These are phyloP conservation scores for Poeciliopsis turrubarensis DNA, from an alignment of 2,113 vertebrate species.

Conservation along the genomic window DNA sequence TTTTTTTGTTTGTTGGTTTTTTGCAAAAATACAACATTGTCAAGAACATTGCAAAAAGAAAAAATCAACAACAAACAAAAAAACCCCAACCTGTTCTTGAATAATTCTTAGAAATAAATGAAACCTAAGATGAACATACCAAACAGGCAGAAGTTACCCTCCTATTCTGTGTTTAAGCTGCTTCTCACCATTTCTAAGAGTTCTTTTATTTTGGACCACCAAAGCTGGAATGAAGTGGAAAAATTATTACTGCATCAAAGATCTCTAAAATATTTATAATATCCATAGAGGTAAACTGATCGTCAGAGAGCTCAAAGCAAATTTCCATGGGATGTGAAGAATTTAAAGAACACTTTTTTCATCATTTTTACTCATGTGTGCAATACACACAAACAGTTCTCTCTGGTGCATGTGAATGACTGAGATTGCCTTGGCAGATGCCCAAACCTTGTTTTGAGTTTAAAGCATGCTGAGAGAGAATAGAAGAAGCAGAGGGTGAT, in stretches of 20 bases:
- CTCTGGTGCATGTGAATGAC: conserved; percentile 56
- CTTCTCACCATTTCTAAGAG: not conserved
- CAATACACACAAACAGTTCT: conserved; percentile 40
- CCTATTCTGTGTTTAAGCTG: not conserved
- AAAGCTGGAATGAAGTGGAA: not conserved
- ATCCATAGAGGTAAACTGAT: not conserved
- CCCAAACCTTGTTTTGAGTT: conserved; percentile 78
- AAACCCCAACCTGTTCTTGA: not conserved
- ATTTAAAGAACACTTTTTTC: conserved; percentile 13
- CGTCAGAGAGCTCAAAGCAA: not conserved
- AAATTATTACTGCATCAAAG: not conserved
- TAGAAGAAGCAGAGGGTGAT: conserved; percentile 61
- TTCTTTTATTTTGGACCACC: not conserved
- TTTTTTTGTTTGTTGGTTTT: not conserved
- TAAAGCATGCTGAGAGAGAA: conserved; percentile 70
- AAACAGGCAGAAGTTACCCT: not conserved
- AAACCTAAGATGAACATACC: not conserved
- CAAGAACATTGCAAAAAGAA: too few species aligned
- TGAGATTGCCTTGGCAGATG: conserved; percentile 75
- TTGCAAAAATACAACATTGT: not conserved
- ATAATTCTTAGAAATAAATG: not conserved
- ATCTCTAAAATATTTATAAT: not conserved
- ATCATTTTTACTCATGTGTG: conserved; percentile 33
- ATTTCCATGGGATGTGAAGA: not conserved
- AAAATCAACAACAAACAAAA: not conserved